Percentiles rank a stretch among this genome's conserved stretches.
phyloP scores from a whole-genome alignment of 2,888 invertebrate species.

The Sarcophaga carnaria region DNA sequence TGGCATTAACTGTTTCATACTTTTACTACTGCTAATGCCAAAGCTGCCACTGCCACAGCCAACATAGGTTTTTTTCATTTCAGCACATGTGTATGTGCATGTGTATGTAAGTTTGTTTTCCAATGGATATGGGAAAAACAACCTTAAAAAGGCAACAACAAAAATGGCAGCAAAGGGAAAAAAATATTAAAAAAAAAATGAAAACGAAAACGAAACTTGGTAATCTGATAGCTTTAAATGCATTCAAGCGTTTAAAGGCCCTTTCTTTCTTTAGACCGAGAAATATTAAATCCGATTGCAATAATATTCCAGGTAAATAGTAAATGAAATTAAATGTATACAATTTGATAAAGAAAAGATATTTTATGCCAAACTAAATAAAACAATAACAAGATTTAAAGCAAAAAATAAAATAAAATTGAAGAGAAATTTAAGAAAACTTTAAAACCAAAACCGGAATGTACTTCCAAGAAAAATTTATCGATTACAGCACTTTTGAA shows the following conservation, averaged over 20 bases:
- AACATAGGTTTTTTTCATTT: not conserved
- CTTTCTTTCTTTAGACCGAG: not conserved
- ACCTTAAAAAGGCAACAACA: constrained; percentile 1
- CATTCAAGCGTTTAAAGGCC: not conserved
- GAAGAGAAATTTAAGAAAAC: too few relatives aligned
- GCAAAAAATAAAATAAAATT: too few relatives aligned
- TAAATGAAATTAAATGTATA: not conserved
- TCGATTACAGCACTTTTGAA: too few relatives aligned
- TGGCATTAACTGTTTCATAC: constrained; percentile 20
- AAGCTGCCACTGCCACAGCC: not conserved
- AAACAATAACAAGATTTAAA: too few relatives aligned
- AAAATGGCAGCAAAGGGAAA: not conserved
- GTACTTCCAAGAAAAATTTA: too few relatives aligned
- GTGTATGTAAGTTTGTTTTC: not conserved
- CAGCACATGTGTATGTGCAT: not conserved
- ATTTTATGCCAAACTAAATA: too few relatives aligned
- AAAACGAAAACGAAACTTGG: constrained; percentile 20
- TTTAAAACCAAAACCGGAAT: too few relatives aligned
- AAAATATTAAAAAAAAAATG: not conserved
- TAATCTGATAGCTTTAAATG: constrained; percentile 25
- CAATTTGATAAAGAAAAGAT: too few relatives aligned
- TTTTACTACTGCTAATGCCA: constrained; percentile 1
- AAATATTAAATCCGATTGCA: not conserved
- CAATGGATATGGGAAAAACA: not conserved
- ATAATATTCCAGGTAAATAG: not conserved